Percentiles rank a stretch among this genome's conserved stretches.
Conservation (phyloP, 2,113 vertebrate species). For the Microtus ochrogaster region DNA sequence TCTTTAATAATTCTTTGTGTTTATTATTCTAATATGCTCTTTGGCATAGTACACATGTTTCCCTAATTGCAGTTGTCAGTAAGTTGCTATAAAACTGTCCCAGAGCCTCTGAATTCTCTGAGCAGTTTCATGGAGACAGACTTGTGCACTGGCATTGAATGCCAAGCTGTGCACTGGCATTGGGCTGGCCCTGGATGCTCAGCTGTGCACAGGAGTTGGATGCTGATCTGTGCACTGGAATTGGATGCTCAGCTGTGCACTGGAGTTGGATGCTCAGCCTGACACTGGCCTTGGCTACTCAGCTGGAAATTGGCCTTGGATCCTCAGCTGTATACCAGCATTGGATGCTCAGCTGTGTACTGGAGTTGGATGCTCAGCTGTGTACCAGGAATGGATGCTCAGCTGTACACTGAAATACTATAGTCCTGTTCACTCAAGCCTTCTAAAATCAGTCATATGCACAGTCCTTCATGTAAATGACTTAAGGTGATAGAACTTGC, state of each 20-base stretch:
- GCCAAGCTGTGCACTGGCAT: too few species aligned
- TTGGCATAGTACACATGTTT: not conserved
- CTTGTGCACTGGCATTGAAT: accelerated
- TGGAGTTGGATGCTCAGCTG: not conserved
- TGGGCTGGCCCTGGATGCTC: not conserved
- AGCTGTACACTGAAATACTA: not conserved
- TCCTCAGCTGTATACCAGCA: not conserved
- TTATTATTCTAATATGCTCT: conserved; percentile 31
- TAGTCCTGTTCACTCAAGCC: not conserved
- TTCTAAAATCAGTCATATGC: not conserved
- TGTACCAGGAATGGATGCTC: too few species aligned
- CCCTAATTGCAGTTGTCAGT: not conserved
- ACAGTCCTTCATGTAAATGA: not conserved
- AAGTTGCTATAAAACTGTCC: not conserved
- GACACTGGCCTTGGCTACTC: not conserved
- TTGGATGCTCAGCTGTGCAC: too few species aligned
- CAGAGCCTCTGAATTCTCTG: not conserved
- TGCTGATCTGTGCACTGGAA: not conserved
- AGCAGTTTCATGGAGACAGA: not conserved
- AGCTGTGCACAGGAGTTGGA: not conserved
- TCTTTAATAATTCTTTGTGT: conserved; percentile 72
- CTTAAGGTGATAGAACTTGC: not conserved
- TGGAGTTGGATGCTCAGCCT: not conserved
- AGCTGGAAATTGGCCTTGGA: not conserved
- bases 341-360: not conserved